Evolutionary conservation across 92 coral and sea anemone species (phyloP), one percentile per base, ranked within the genome.

Genomic region (Virgularia gustaviana): DNA sequence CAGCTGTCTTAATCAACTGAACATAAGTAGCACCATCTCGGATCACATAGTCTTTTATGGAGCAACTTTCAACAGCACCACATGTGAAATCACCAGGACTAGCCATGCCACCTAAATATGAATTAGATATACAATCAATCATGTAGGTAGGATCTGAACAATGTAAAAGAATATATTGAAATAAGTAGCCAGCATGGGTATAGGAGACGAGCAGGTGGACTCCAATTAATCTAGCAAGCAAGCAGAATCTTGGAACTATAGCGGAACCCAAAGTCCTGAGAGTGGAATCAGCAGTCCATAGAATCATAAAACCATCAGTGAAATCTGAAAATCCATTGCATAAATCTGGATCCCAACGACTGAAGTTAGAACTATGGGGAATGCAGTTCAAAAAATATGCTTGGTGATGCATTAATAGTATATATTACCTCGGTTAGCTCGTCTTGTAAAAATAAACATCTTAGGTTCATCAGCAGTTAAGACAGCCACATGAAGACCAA

Each of bases 401-500:
- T n/a, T n/a, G n/a, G n/a, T n/a, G n/a, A n/a, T n/a, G n/a, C n/a
- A n/a, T n/a, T n/a, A n/a, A n/a, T 70, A 1, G 20, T 20, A 1
- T 2, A 7, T 27, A 64, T 6, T 73, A 89, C 99, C 99, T 94
- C 90, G 54, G 56, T 87, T 89, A 0, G 99, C 86, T 9, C 99
- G 83, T 19, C 96, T 81, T 44, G 96, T 88, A 67, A 94, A 94
- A 27, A 94, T 81, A 49, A 94, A 94, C 82, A 80, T 87, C 38
- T 63, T 86, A n/a, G 98, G 98, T 12, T 72, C 37, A 65, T 94
- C 99, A 16, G 96, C 96, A 0, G 99, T 94, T 31, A 94, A 71
- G n/a, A 94, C 99, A 44, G 99, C 99, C n/a, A 94, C 89, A 52
- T 94, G 99, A 60, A 94, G 95, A 32, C 99, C 99, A 87, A 94